phyloP scores from a whole-genome alignment of 2,113 vertebrate genomes.

The Platanista minor region DNA sequence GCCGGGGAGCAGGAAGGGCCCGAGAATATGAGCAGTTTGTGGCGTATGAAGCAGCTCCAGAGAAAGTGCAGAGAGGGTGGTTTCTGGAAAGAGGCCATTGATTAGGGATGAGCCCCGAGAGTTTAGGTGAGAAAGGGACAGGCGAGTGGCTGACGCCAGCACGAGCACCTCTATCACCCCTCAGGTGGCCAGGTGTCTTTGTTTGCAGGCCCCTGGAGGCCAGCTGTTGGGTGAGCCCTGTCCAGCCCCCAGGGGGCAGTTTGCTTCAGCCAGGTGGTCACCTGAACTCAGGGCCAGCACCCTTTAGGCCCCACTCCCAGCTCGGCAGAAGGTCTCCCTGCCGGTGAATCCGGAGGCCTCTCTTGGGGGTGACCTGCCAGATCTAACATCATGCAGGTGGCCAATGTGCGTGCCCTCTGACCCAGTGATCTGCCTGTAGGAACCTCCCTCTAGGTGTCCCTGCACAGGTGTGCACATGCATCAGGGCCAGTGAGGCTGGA shows the following conservation, averaged over 20 bases:
- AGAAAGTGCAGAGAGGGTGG: neutral
- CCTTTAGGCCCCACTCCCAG: neutral
- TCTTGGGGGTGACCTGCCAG: neutral
- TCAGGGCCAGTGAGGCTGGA: neutral
- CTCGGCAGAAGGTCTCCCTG: neutral
- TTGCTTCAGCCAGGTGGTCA: neutral
- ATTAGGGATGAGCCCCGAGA: no score
- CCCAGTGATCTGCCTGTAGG: no score
- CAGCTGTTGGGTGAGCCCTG: neutral
- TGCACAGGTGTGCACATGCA: no score
- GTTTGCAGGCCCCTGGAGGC: neutral
- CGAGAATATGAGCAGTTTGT: neutral
- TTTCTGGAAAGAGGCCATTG: neutral
- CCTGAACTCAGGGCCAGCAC: neutral
- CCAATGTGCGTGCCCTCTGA: neutral
- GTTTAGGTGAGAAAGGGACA: neutral
- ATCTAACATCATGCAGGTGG: neutral
- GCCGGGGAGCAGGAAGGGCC: neutral
- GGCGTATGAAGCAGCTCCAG: neutral
- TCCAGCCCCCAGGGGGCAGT: neutral
- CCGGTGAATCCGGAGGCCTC: neutral
- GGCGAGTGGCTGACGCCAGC: rapidly evolving
- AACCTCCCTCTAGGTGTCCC: neutral
- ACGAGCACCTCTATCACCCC: no score
- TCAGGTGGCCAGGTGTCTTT: neutral